Conservation (phyloP, 2,113 vertebrate species). For the Rhabdomys dilectus region DNA sequence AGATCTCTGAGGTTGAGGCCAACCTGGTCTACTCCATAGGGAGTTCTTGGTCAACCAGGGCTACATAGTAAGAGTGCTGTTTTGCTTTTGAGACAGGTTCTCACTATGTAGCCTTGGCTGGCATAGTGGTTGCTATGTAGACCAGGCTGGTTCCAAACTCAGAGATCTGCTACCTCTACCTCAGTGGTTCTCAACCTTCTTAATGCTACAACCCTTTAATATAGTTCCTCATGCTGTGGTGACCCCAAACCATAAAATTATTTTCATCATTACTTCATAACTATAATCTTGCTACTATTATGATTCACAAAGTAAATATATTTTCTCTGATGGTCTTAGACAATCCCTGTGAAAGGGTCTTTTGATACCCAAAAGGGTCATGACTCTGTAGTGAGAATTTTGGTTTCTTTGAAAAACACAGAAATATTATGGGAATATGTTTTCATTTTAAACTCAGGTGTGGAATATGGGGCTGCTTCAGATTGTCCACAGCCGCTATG, state of each 20-base stretch:
- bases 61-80: background rate
- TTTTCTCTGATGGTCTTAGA: background rate
- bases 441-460: too few species aligned
- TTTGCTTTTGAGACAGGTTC: background rate
- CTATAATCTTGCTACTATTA: background rate
- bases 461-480: too few species aligned
- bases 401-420: too few species aligned
- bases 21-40: background rate
- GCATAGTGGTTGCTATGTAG: background rate
- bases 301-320: background rate
- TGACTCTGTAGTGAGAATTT: too few species aligned
- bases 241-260: background rate
- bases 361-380: background rate
- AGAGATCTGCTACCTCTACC: background rate
- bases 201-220: background rate
- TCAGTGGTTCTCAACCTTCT: background rate
- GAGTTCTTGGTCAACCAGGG: background rate
- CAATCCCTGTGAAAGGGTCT: background rate
- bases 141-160: background rate
- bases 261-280: background rate
- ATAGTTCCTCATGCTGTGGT: background rate
- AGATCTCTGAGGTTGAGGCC: background rate
- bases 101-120: background rate
- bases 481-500: too few species aligned
- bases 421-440: too few species aligned